Evolutionary conservation across 30 jellyfish, hydroid and myxozoan species (phyloP).

Genomic region (Aurelia sp.): DNA sequence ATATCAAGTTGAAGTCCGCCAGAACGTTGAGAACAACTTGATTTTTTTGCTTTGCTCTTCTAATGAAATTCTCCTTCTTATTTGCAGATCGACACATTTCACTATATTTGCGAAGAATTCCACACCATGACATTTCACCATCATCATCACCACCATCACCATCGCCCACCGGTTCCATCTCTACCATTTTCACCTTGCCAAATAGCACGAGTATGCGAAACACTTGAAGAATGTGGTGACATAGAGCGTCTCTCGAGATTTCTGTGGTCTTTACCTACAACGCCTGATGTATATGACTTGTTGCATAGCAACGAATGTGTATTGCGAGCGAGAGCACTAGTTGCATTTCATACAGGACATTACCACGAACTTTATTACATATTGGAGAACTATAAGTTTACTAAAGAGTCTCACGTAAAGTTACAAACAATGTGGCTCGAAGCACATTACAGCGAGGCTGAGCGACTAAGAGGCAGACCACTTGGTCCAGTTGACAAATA

Average conservation of each 20-base stretch:
- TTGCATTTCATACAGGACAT: conserved; percentile 90
- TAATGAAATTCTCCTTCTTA: too few species aligned
- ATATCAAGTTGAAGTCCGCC: too few species aligned
- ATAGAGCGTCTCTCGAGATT: conserved; percentile 90
- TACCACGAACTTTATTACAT: conserved; percentile 91
- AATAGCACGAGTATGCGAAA: conserved; percentile 92
- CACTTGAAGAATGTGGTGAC: conserved; percentile 97
- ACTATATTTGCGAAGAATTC: background rate
- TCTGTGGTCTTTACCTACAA: conserved; percentile 90
- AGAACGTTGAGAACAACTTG: too few species aligned
- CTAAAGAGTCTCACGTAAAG: conserved; percentile 83
- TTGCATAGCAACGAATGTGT: conserved; percentile 82
- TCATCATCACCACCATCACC: conserved; percentile 68
- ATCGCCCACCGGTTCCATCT: conserved; percentile 68
- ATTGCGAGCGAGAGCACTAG: conserved; percentile 89
- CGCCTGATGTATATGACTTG: conserved; percentile 82
- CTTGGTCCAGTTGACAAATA: conserved; percentile 98
- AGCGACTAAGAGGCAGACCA: conserved; percentile 86
- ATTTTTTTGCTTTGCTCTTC: too few species aligned
- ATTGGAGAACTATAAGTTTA: conserved; percentile 84
- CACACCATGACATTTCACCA: conserved; percentile 35
- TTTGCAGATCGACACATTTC: too few species aligned
- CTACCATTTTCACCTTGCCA: conserved; percentile 91
- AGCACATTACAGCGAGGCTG: conserved; percentile 97
- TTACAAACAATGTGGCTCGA: conserved; percentile 98